Base-by-base conservation (phyloP, 2,113 vertebrate genomes). In the Hyaena hyaena region DNA sequence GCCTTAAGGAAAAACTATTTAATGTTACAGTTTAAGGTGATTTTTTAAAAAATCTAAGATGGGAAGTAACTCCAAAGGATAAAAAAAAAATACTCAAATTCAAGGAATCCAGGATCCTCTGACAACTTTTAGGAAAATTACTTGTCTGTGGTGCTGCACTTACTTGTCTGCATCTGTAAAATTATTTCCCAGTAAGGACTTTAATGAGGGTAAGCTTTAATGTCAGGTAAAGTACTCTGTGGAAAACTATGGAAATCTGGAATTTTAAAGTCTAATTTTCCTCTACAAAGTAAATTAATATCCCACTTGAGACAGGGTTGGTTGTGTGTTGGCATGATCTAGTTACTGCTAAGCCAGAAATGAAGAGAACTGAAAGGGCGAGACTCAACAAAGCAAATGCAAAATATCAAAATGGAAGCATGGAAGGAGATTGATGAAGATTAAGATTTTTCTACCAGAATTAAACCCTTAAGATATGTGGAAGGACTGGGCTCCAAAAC, bases 211-310 rank as follows among this genome's bases (percentile, higher is more conserved):
- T 61, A 87, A 88, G 45, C 39, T 45, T 87, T 84, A 87, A 66
- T 87, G n/a, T 92, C 74, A 93, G 84, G 92, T 90, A 90, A 95
- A 97, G 12, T 73, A 17, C 74, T 96, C 84, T 45, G 61, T 93
- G 92, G 86, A 87, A 97, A 97, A 97, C 26, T 86, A 76, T 93
- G 35, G 79, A 96, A 94, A 97, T 84, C 68, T 92, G 65, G 80
- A 96, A 96, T 95, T 96, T 94, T 93, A n/a, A 95, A 97, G 88
- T 80, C 28, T 12, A 89, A 55, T 84, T 96, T 97, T 96, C 95
- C 92, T 91, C 90, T 92, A 76, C 50, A 96, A 88, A 95, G 80
- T 93, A 97, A 96, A 93, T 87, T 92, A 97, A 96, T 96, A 96
- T 71, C 76, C 69, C 80, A 53, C 53, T 96, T 45, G 74, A 97